Base-by-base conservation (phyloP, 2,888 invertebrate species). In the Scrobipalpa atriplicella region DNA sequence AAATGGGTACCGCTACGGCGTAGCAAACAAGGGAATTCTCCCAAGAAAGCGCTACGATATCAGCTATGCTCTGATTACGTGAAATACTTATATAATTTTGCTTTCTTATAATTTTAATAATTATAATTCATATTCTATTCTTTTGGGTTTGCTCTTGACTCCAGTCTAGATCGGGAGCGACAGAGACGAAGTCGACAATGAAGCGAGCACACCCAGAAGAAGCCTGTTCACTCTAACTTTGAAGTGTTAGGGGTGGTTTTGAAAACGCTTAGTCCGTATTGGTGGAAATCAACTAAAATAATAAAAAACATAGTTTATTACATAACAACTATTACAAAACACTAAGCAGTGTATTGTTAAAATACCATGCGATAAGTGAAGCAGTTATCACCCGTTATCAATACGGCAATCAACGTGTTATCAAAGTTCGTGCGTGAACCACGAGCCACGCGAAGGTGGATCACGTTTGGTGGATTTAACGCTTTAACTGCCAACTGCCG, bases 401-500 rank as follows among this genome's bases (percentile, higher is more conserved):
- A 19, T 29, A 19, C 8, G 8, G 41, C 13, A 54, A 56, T 38
- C 29, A 58, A 16, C 58, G 38, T 29, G 36, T 58, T 58, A 58
- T 58, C 58, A 58, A 13, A 6, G 36, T 8, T 58, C 58, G 58
- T 58, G 58, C 38, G 58, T 16, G 52, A 10, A 6, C n/a, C 36
- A 16, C 10, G 16, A 16, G 16, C n/a, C 38, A 58, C 58, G 38
- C 36, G 54, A 11, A 10, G 54, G 11, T 21, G 18, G 9, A 54
- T 54, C 54, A 54, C 54, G 54, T 54, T 54, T 52, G 2, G 16
- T 19, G 18, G 52, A 52, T 54, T 54, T 21, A 47, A 47, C 47
- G 2, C 16, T 47, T 47, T 16, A 9, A 54, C 21, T 54, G 54
- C 18, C 11, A 1, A 18, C 54, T 54, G 54, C 54, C 19, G 54